phyloP scores from a whole-genome alignment of 1,140 invertebrate species.

The Zaprionus inermis region DNA sequence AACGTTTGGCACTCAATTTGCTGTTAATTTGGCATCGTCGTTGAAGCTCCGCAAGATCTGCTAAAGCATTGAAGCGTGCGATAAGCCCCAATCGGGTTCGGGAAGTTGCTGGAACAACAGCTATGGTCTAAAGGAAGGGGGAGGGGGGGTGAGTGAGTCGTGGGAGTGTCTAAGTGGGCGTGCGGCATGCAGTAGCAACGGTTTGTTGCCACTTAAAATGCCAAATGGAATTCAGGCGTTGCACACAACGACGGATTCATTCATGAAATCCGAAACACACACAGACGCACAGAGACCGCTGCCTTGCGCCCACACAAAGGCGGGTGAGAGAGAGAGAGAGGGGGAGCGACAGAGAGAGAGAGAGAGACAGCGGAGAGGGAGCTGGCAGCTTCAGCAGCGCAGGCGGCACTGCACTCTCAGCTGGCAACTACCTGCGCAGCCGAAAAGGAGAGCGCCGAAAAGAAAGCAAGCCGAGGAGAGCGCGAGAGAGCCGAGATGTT shows the following conservation, averaged over 20 bases:
- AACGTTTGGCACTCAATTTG: constrained; percentile 27
- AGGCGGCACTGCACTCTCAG: neutral
- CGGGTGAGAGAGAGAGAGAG: neutral
- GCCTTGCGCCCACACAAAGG: constrained; percentile 43
- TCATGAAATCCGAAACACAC: constrained; percentile 7
- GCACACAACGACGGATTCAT: constrained; percentile 4
- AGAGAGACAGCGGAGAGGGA: too few species aligned
- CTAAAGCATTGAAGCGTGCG: constrained; percentile 47
- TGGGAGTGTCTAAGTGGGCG: neutral
- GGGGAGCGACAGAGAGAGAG: too few species aligned
- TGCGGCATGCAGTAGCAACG: constrained; percentile 12
- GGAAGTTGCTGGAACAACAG: neutral
- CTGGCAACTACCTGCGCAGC: constrained; percentile 37
- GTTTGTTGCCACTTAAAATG: constrained; percentile 39
- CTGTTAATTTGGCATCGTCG: constrained; percentile 47
- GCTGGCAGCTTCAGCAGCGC: too few species aligned
- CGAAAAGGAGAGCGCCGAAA: neutral
- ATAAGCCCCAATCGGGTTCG: constrained; percentile 17
- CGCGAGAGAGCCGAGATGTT: neutral
- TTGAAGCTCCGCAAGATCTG: constrained; percentile 9
- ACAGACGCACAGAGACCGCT: neutral
- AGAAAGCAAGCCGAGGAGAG: neutral
- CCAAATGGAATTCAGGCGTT: constrained; percentile 35
- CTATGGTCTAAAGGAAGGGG: neutral
- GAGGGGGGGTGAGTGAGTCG: neutral